Evolutionary conservation across 2,888 invertebrate genomes (phyloP), one percentile per base, ranked within the genome.

Genomic region (Hirtodrosophila alboralis): DNA sequence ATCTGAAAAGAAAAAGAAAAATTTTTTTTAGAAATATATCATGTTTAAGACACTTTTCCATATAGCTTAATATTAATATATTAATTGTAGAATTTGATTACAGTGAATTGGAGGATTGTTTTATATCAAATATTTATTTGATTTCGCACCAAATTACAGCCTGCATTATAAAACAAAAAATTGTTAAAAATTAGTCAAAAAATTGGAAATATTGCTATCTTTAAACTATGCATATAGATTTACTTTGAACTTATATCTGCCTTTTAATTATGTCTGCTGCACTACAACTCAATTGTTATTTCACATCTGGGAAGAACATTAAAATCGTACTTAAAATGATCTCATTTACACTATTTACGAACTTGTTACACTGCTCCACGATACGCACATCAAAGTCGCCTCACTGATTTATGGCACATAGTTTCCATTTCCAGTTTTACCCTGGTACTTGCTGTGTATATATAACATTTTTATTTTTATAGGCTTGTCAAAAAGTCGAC

Each of bases 401-500:
- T 9, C 12, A 9, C 28, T 60, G 74, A 69, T 73, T 73, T 69
- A 67, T 68, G 43, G 33, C 43, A 6, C 28, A 43, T n/a, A 14
- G 52, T 36, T 41, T 44, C 14, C 27, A 36, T 26, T 56, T 33
- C 33, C 28, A 47, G 33, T 57, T 30, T 44, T 26, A 53, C 44
- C 30, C 40, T 47, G 45, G 34, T 10, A 33, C 37, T 12, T 13
- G 12, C 27, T 16, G n/a, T n/a, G n/a, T n/a, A 14, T n/a, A 45
- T 36, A 36, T 44, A 57, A 38, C 28, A 65, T n/a, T n/a, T n/a
- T n/a, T 5, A 18, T 47, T 51, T 56, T 56, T 67, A 73, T 60
- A 49, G 69, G 60, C 56, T 68, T 70, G 74, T 74, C 62, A 61
- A 49, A 60, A 60, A 47, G 31, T 36, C 37, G 23, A 67, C 56